phyloP scores from a whole-genome alignment of 2,888 invertebrate genomes.

The Nyleta sp. region DNA sequence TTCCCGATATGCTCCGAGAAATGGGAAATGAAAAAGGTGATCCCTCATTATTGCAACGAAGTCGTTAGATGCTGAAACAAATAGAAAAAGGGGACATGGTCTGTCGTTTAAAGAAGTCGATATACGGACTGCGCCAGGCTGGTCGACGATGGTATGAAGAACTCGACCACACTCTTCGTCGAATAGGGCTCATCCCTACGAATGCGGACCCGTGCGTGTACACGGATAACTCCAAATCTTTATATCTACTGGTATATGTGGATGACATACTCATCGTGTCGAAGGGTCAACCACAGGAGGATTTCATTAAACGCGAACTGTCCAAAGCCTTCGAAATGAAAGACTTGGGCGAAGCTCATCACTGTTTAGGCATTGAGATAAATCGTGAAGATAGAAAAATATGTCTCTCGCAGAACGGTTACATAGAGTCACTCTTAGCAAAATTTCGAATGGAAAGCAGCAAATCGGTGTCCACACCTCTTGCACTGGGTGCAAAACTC shows the following conservation, averaged over 20 bases:
- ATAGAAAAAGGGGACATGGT: background rate
- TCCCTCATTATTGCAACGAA: background rate
- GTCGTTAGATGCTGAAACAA: background rate
- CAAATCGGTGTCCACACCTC: background rate
- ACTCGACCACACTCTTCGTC: background rate
- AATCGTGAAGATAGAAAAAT: background rate
- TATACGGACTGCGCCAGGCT: too few relatives aligned
- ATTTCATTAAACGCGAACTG: background rate
- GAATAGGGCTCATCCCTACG: constrained; percentile 12
- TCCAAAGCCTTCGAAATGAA: background rate
- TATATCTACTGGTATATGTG: constrained; percentile 8
- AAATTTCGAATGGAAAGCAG: background rate
- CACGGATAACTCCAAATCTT: background rate
- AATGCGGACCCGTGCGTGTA: constrained; percentile 29
- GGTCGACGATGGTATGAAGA: background rate
- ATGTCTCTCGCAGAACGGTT: background rate
- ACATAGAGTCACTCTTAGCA: background rate
- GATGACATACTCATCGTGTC: constrained; percentile 24
- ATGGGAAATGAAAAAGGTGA: constrained; percentile 2
- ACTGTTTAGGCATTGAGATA: constrained; percentile 3
- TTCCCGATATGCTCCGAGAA: background rate
- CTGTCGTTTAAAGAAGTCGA: too few relatives aligned
- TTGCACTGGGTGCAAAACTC: background rate
- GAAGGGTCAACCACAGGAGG: background rate
- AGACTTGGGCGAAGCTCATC: background rate